A percentile compares a stretch with the other conserved stretches of the same genome.
Conservation (phyloP, 2,888 invertebrate species). For the Craniophora ligustri region DNA sequence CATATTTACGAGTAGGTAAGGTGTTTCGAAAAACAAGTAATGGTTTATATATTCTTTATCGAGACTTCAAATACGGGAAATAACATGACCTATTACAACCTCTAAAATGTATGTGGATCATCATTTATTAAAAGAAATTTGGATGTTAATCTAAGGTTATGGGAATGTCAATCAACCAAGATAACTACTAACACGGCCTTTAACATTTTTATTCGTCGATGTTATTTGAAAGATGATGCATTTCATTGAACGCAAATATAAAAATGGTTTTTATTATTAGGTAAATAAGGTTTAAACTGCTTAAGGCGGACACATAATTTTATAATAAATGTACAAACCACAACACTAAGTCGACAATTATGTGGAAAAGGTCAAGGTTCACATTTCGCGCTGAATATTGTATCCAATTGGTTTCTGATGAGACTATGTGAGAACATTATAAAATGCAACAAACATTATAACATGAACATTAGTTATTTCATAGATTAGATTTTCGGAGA, state of each 20-base stretch:
- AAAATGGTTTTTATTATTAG: conserved; percentile 61
- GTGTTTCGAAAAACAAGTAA: too few relatives aligned
- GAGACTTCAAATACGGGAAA: too few relatives aligned
- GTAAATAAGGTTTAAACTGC: conserved; percentile 64
- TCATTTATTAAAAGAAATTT: conserved; percentile 35
- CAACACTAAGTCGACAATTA: conserved; percentile 71
- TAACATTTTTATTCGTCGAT: conserved; percentile 70
- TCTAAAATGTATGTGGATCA: conserved; percentile 22
- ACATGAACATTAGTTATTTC: conserved; percentile 9
- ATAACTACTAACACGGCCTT: conserved; percentile 70
- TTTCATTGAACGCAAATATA: conserved; percentile 45
- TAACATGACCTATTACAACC: conserved; percentile 23
- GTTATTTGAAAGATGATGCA: conserved; percentile 72
- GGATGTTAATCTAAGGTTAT: conserved; percentile 68
- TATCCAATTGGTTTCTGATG: conserved; percentile 81
- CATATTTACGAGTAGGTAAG: too few relatives aligned
- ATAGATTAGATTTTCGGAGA: too few relatives aligned
- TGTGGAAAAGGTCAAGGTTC: conserved; percentile 81
- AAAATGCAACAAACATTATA: conserved; percentile 38
- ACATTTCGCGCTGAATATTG: conserved; percentile 76
- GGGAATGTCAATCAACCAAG: conserved; percentile 76
- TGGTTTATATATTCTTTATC: too few relatives aligned
- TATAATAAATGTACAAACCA: conserved; percentile 71
- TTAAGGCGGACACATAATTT: conserved; percentile 51
- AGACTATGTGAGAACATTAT: conserved; percentile 63